Evolutionary conservation across 2,888 invertebrate species (phyloP).

Genomic region (Amphipyra tragopoginis): DNA sequence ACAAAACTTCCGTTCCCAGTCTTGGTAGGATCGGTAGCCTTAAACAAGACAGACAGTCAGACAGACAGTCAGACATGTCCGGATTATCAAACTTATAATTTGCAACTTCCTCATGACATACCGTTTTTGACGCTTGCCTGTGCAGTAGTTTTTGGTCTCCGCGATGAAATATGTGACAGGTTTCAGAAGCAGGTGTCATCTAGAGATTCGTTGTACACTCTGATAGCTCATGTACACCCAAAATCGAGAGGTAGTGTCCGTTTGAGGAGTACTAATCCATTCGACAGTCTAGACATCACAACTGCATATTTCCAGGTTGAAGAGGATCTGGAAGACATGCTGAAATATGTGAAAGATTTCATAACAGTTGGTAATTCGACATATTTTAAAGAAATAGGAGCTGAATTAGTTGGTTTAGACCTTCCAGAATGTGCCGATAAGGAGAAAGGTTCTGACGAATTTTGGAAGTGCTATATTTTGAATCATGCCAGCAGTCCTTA

Average conservation of each 20-base stretch:
- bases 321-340: constrained; percentile 41
- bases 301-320: constrained; percentile 26
- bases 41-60: constrained; percentile 48
- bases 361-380: constrained; percentile 47
- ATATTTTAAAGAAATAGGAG: constrained; percentile 54
- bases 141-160: constrained; percentile 23
- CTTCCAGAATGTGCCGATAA: constrained; percentile 51
- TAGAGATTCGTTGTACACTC: constrained; percentile 42
- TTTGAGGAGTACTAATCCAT: constrained; percentile 57
- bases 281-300: constrained; percentile 53
- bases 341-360: constrained; percentile 51
- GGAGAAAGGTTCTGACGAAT: constrained; percentile 45
- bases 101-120: constrained; percentile 49
- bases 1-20: constrained; percentile 43
- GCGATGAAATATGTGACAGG: constrained; percentile 43
- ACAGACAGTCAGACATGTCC: constrained; percentile 20
- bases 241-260: constrained; percentile 76
- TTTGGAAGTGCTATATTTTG: constrained; percentile 62
- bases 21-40: constrained; percentile 41
- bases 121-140: constrained; percentile 45
- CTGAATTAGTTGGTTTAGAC: constrained; percentile 53
- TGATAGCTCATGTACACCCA: constrained; percentile 50
- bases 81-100: constrained; percentile 38
- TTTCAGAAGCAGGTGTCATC: constrained; percentile 31
- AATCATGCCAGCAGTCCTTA: constrained; percentile 90